Conservation (phyloP, 2,888 invertebrate species). For the Diploptera punctata region DNA sequence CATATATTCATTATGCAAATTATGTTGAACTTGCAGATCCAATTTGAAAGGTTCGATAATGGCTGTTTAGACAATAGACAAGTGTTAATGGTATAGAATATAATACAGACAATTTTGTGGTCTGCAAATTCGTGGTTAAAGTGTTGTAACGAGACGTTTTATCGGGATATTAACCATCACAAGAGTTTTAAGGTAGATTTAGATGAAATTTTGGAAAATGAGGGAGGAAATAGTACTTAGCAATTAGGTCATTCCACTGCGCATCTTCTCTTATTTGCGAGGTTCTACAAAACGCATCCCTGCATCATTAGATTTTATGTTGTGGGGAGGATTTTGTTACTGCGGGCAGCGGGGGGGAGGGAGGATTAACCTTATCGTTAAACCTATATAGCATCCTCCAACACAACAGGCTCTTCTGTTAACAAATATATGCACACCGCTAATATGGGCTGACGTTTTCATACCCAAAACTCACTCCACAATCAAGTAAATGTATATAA, state of each 20-base stretch:
- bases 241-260: not conserved
- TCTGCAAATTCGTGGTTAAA: not conserved
- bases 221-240: not conserved
- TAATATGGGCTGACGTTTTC: too few relatives aligned
- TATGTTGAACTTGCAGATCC: too few relatives aligned
- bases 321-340: too few relatives aligned
- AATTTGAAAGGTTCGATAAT: too few relatives aligned
- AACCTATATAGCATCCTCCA: conserved; percentile 6
- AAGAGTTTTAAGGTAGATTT: not conserved
- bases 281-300: not conserved
- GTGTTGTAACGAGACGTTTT: not conserved
- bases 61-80: too few relatives aligned
- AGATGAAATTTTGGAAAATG: conserved; percentile 1
- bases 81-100: too few relatives aligned
- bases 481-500: too few relatives aligned
- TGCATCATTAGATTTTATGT: conserved; percentile 9
- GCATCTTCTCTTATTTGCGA: not conserved
- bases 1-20: too few relatives aligned
- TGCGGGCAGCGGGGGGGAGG: too few relatives aligned
- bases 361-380: not conserved
- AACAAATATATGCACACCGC: too few relatives aligned
- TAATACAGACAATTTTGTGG: not conserved
- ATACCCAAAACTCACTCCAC: too few relatives aligned
- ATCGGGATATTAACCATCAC: not conserved
- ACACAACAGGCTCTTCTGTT: too few relatives aligned